Evolutionary conservation across 2,888 invertebrate species (phyloP).

Genomic region (Cordilura impudica): DNA sequence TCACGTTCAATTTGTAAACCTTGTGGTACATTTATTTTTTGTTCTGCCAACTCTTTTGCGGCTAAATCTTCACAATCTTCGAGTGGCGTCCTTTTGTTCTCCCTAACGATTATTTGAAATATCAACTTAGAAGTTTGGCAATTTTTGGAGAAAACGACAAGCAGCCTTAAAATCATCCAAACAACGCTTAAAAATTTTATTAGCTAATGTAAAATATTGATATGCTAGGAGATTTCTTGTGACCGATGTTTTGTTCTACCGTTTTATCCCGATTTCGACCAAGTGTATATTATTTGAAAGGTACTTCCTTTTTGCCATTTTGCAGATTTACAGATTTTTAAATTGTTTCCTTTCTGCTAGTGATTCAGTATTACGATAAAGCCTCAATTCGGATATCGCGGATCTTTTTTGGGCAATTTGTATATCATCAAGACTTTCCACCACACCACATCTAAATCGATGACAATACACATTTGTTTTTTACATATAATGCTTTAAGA

Average conservation of each 20-base stretch:
- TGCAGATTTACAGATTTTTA: too few species aligned
- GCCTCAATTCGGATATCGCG: conserved; percentile 70
- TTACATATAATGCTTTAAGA: too few species aligned
- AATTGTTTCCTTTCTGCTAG: too few species aligned
- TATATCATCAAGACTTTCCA: conserved; percentile 65
- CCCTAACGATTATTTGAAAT: conserved; percentile 69
- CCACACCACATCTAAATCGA: conserved; percentile 75
- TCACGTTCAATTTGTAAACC: conserved; percentile 68
- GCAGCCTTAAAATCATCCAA: conserved; percentile 72
- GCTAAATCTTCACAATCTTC: conserved; percentile 49
- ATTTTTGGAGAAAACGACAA: conserved; percentile 74
- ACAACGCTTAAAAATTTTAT: conserved; percentile 74
- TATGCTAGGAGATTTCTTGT: too few species aligned
- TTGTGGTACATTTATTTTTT: conserved; percentile 68
- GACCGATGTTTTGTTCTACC: too few species aligned
- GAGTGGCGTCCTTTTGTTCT: conserved; percentile 32
- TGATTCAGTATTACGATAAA: conserved; percentile 66
- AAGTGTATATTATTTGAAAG: too few species aligned
- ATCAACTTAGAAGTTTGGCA: conserved; percentile 74
- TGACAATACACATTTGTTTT: conserved; percentile 63
- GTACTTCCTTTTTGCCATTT: too few species aligned
- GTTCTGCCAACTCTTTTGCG: conserved; percentile 62
- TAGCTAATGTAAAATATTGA: too few species aligned
- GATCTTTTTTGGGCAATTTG: conserved; percentile 75
- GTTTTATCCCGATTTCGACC: too few species aligned